These are phyloP conservation scores for Vanessa cardui DNA, from an alignment of 2,888 invertebrate species.

Conservation along the genomic window DNA sequence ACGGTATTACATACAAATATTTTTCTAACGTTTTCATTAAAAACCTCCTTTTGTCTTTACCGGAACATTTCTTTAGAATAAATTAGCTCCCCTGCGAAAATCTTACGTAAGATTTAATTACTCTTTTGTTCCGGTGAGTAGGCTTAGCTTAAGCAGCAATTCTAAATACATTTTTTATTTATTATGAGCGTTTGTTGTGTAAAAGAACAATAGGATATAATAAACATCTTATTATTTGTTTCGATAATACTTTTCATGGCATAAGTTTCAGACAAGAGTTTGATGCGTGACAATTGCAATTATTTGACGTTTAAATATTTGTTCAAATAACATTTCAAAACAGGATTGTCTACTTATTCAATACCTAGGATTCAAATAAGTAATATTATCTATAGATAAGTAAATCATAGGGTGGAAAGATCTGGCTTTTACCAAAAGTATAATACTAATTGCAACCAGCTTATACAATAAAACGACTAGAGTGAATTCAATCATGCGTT, in stretches of 20 bases:
- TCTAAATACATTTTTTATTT: slow-evolving; percentile 18
- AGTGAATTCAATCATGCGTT: slow-evolving; percentile 53
- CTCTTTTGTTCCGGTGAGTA: slow-evolving; percentile 26
- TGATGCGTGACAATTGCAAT: not conserved
- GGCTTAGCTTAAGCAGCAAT: slow-evolving; percentile 17
- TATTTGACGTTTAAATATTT: not conserved
- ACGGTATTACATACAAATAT: not conserved
- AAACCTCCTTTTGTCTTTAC: slow-evolving; percentile 16
- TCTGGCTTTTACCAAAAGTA: slow-evolving; percentile 17
- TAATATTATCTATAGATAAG: slow-evolving; percentile 16
- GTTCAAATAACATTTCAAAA: not conserved
- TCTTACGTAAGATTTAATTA: slow-evolving; percentile 22
- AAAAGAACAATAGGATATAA: slow-evolving; percentile 3
- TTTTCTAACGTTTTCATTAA: slow-evolving; percentile 24
- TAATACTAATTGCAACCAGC: slow-evolving; percentile 18
- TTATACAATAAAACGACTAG: slow-evolving; percentile 26
- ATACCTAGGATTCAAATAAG: slow-evolving; percentile 1
- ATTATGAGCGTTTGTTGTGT: not conserved
- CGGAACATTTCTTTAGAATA: slow-evolving; percentile 20
- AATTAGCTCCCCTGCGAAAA: slow-evolving; percentile 23
- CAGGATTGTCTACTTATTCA: not conserved
- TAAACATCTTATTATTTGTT: not conserved
- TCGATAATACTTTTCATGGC: not conserved
- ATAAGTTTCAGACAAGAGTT: not conserved
- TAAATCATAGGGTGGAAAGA: not conserved